Evolutionary conservation across 1,140 invertebrate genomes (phyloP).

Genomic region (Streblospio benedicti): DNA sequence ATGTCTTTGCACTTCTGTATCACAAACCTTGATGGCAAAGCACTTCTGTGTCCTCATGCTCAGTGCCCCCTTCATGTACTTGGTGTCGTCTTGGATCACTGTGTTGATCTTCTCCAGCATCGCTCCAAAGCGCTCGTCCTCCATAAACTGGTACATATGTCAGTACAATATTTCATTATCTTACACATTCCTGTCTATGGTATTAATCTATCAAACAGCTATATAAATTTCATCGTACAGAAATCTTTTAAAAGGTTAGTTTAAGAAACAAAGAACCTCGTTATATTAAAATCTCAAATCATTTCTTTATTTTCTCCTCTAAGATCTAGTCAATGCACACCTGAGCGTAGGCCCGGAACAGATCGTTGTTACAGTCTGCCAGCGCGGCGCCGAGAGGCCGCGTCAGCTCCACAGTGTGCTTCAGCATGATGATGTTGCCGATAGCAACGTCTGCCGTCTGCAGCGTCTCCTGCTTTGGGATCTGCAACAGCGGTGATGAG

Average conservation of each 20-base stretch:
- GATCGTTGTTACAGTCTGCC: conserved; percentile 51
- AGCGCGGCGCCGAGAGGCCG: conserved; percentile 59
- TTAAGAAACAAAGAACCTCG: too few species aligned
- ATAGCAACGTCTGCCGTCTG: conserved; percentile 63
- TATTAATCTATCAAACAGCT: too few species aligned
- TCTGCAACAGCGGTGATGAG: background rate
- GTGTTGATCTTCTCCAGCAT: conserved; percentile 59
- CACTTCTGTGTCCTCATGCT: conserved; percentile 66
- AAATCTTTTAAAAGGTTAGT: too few species aligned
- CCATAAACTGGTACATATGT: conserved; percentile 38
- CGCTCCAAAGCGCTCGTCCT: conserved; percentile 49
- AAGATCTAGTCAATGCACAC: too few species aligned
- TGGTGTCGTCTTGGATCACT: conserved; percentile 66
- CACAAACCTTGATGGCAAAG: conserved; percentile 72
- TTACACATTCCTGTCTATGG: too few species aligned
- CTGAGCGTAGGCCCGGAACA: conserved; percentile 56
- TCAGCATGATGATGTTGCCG: conserved; percentile 68
- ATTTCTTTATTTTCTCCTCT: too few species aligned
- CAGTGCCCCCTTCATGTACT: conserved; percentile 58
- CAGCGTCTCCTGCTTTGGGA: conserved; percentile 53
- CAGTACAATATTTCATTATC: too few species aligned
- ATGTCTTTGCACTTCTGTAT: too few species aligned
- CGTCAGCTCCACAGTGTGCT: conserved; percentile 65
- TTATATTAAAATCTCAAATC: too few species aligned
- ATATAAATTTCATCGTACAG: too few species aligned